Evolutionary conservation across 2,888 invertebrate genomes (phyloP), one percentile per base, ranked within the genome.

Genomic region (Gandaritis pyraliata): DNA sequence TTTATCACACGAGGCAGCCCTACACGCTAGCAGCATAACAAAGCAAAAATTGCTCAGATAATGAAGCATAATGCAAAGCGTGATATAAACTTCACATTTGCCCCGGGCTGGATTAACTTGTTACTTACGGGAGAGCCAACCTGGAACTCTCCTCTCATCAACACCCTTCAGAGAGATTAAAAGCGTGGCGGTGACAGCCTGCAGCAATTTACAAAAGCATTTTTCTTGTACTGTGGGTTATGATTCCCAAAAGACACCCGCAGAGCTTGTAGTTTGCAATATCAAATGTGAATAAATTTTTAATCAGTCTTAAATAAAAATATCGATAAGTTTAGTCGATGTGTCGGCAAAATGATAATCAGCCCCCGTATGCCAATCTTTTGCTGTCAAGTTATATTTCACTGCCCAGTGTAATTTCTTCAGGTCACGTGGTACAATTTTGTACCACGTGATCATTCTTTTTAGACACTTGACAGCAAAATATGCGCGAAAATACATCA

Each of bases 51-150:
- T 83, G 78, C 85, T 64, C 73, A 86, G 83, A 88, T 88, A 90
- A 90, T 88, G 88, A 88, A 89, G 81, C 86, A 86, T 89, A 88
- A 87, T 87, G 85, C 89, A 86, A 86, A 85, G 80, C 88, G 86
- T 85, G 87, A 88, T 88, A 89, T 87, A 83, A 88, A 87, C 83
- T 86, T 85, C 82, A 86, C 85, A 85, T 77, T 76, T 66, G 88
- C 90, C 87, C 59, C 77, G 61, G 87, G 89, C 87, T 78, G 84
- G 85, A 88, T 89, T 88, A 88, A 90, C 88, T 90, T 86, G 87
- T 89, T 88, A 88, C 83, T 83, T 83, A 78, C 54, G 46, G 46
- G 46, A 47, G 50, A 51, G 45, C 64, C 69, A 68, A 68, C 66
- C 59, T 60, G 61, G 64, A 64, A 51, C 63, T 62, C 53, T 55